Base-by-base conservation (phyloP, 2,797 vertebrate genomes). In the Argya squamiceps region DNA sequence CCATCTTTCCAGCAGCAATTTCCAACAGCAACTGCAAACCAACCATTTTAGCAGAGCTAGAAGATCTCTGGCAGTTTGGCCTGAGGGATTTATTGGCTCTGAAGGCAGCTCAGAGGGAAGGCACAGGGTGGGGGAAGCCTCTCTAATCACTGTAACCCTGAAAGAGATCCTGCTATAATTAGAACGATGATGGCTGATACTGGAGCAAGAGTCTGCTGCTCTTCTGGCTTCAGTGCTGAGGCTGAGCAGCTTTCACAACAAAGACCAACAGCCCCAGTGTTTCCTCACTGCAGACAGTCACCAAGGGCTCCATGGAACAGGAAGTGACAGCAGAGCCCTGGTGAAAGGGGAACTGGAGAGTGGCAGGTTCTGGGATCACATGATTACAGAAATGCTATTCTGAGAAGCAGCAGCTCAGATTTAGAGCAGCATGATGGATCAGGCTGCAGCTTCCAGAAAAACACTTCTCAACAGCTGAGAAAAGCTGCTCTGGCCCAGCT, bases 341-440 rank as follows among this genome's bases (percentile, higher is more conserved):
- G 1, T 14, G 32, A 92, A 97, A 97, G 83, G 70, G 88, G 97
- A 96, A 97, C 94, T 94, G 85, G 43, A 39, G 85, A 95, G 83
- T 68, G 68, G 52, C 77, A 77, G 86, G 76, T 67, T 79, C 0
- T n/a, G 23, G 52, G 5, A 87, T 46, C 93, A 95, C 68, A 95
- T 92, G 96, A 50, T 67, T 4, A 43, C 9, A 49, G 19, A 78
- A 88, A 59, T 17, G 11, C 70, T 65, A 8, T 65, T 91, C 81
- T 17, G 55, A 94, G 82, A 84, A 76, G 3, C 50, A 46, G 0
- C 22, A 5, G 44, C 44, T 89, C 62, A 37, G 10, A 80, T 27
- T 78, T 5, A 78, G 21, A 50, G 10, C 63, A 70, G 22, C 36
- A 43, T 0, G 2, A 50, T 10, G 32, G 17, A 16, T 21, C 83